Evolutionary conservation across 2,888 invertebrate genomes (phyloP).

Genomic region (Tyria jacobaeae): DNA sequence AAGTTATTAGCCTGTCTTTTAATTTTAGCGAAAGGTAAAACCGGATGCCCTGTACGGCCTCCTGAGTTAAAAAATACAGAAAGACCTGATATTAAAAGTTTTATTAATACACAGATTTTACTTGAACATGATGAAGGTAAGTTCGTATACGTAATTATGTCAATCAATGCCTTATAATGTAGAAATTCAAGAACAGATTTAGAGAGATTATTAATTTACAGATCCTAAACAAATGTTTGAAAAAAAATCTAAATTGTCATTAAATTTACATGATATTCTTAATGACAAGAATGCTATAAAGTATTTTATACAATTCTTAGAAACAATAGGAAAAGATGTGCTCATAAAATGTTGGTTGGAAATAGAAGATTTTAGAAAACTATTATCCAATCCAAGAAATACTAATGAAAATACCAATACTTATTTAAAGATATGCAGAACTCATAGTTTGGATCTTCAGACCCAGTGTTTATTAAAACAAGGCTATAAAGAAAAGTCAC

Average conservation of each 20-base stretch:
- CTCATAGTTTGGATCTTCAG: slow-evolving; percentile 74
- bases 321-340: slow-evolving; percentile 89
- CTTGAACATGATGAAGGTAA: slow-evolving; percentile 72
- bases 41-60: slow-evolving; percentile 82
- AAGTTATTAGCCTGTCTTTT: slow-evolving; percentile 33
- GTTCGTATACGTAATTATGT: slow-evolving; percentile 25
- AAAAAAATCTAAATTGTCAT: slow-evolving; percentile 89
- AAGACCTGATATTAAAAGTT: slow-evolving; percentile 55
- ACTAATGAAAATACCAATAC: slow-evolving; percentile 51
- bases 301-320: slow-evolving; percentile 95
- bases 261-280: slow-evolving; percentile 91
- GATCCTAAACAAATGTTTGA: slow-evolving; percentile 72
- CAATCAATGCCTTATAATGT: not conserved
- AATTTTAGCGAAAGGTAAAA: slow-evolving; percentile 82
- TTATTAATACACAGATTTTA: slow-evolving; percentile 60
- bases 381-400: slow-evolving; percentile 47
- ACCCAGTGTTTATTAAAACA: slow-evolving; percentile 55
- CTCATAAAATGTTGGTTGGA: slow-evolving; percentile 92
- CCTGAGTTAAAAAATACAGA: slow-evolving; percentile 66
- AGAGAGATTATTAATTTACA: slow-evolving; percentile 44
- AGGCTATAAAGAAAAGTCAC: slow-evolving; percentile 53
- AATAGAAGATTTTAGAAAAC: slow-evolving; percentile 88
- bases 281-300: slow-evolving; percentile 92
- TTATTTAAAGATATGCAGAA: slow-evolving; percentile 65
- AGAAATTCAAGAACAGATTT: not conserved